Conservation (phyloP, 2,888 invertebrate genomes). For the Perdita meconis region DNA sequence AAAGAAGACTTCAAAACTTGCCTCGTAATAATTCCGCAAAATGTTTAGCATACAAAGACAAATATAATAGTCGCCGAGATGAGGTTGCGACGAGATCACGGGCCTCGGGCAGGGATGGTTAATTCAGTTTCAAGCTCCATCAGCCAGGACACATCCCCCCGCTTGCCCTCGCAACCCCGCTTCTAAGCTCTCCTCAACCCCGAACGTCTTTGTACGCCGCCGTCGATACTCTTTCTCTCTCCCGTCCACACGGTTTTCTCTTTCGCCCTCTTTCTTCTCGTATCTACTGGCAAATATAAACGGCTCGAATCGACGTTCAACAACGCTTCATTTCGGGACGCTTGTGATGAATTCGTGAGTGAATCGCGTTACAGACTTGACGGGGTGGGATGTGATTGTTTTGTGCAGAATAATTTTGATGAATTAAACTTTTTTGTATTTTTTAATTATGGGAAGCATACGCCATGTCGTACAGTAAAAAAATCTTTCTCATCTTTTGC, state of each 20-base stretch:
- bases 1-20: slow-evolving; percentile 62
- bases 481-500: no score
- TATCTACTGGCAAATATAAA: slow-evolving; percentile 35
- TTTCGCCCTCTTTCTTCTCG: not conserved
- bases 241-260: slow-evolving; percentile 1
- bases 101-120: slow-evolving; percentile 76
- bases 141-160: slow-evolving; percentile 75
- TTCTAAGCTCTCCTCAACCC: slow-evolving; percentile 55
- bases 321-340: slow-evolving; percentile 6
- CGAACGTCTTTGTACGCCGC: slow-evolving; percentile 63
- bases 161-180: slow-evolving; percentile 55
- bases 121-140: slow-evolving; percentile 81
- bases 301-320: slow-evolving; percentile 4
- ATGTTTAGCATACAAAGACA: slow-evolving; percentile 81
- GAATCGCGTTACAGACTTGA: not conserved
- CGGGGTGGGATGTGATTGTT: not conserved
- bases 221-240: slow-evolving; percentile 39
- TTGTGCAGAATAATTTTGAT: no score
- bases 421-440: no score
- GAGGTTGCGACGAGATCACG: slow-evolving; percentile 77
- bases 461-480: no score
- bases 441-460: no score
- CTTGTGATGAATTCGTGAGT: not conserved
- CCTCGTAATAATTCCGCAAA: slow-evolving; percentile 75
- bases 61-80: slow-evolving; percentile 80